Base-by-base conservation (phyloP, 2,113 vertebrate genomes). In the Trachemys scripta region DNA sequence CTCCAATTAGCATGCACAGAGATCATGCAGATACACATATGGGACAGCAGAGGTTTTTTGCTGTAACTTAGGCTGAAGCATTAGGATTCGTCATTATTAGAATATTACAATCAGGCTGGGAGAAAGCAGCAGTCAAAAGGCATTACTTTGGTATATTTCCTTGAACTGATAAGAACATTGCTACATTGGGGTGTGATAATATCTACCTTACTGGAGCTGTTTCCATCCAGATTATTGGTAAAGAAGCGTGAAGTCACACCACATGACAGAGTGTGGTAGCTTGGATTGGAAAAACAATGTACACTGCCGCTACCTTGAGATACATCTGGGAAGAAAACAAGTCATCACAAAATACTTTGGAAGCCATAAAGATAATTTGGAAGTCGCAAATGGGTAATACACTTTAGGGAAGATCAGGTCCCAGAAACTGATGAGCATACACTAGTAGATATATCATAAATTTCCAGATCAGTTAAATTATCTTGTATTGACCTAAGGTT, bases 251-350 rank as follows among this genome's bases (percentile, higher is more conserved):
- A 98, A 94, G 99, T 98, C 82, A 98, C 98, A 82, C 98, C 99
- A 93, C 99, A 99, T 42, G 98, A 99, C 97, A 99, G 98, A 76
- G 99, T 98, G 98, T 99, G 99, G 98, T 99, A 99, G 98, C 99
- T 99, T 94, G 99, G 99, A 95, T 99, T 99, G 98, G 99, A 99
- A 98, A 99, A 99, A 97, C 99, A 99, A 95, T 99, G 99, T 87
- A 98, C 97, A 53, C 97, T 98, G 98, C 98, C 76, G 97, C 98
- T 98, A 98, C 98, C 98, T 98, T 99, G 98, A 95, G 99, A 99
- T 76, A 99, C 89, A 96, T 99, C 99, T 98, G 98, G 97, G 98
- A 87, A 98, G 97, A 99, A 98, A 96, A 99, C 98, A 98, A 98
- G 98, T 97, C 92, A 95, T 96, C 98, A 98, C 96, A 98, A 97